Percentiles rank a stretch among this genome's conserved stretches.
phyloP scores from a whole-genome alignment of 2,888 invertebrate species.

The Harpagoxenus sublaevis region DNA sequence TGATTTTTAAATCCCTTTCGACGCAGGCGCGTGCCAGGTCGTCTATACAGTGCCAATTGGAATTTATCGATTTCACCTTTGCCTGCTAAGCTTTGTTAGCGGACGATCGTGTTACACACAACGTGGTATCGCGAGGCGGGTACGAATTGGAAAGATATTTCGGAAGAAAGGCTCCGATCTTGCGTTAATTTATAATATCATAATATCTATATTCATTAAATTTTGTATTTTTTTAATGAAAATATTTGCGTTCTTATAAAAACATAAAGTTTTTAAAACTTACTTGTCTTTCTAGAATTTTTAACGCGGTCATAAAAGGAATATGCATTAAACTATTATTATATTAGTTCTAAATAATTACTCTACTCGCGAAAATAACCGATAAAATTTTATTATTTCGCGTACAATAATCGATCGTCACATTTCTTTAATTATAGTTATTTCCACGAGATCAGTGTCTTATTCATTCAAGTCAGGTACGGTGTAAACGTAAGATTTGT shows the following conservation, averaged over 20 bases:
- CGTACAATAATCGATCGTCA: not conserved
- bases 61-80: conserved; percentile 56
- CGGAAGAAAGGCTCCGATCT: not conserved
- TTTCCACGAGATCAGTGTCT: not conserved
- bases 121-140: conserved; percentile 14
- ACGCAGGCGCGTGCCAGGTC: conserved; percentile 34
- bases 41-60: conserved; percentile 41
- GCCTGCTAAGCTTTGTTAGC: conserved; percentile 49
- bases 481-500: not conserved
- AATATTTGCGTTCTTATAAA: not conserved
- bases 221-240: not conserved
- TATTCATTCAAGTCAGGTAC: not conserved
- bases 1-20: conserved; percentile 57
- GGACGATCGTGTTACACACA: conserved; percentile 39
- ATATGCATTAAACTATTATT: not conserved
- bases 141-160: conserved; percentile 38
- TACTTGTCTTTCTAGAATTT: not conserved
- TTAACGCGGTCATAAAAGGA: not conserved
- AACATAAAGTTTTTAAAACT: not conserved
- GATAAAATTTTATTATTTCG: not conserved
- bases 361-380: not conserved
- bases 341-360: not conserved
- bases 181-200: not conserved
- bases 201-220: conserved; percentile 5
- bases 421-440: not conserved